Percentiles rank a stretch among this genome's conserved stretches.
Conservation (phyloP, 2,888 invertebrate genomes). For the Acrobeloides nanus region DNA sequence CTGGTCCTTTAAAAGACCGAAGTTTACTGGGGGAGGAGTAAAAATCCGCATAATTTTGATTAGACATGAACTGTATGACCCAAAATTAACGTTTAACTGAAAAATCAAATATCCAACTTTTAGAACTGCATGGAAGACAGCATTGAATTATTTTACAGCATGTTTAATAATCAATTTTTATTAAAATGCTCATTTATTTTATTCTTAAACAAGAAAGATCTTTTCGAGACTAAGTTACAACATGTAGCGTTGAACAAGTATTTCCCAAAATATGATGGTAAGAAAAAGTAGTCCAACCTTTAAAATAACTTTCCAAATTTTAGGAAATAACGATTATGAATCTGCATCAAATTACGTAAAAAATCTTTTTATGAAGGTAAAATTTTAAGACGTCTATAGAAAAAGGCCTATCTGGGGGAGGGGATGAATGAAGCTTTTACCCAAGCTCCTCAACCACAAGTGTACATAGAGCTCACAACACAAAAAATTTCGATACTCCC, state of each 20-base stretch:
- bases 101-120: neutral
- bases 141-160: constrained; percentile 20
- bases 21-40: too few relatives aligned
- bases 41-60: too few relatives aligned
- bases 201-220: constrained; percentile 25
- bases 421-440: too few relatives aligned
- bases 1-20: too few relatives aligned
- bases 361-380: constrained; percentile 15
- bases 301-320: constrained; percentile 8
- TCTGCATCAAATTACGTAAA: constrained; percentile 19
- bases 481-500: too few relatives aligned
- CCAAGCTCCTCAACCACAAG: too few relatives aligned
- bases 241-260: constrained; percentile 21
- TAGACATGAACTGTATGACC: too few relatives aligned
- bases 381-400: neutral
- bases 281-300: constrained; percentile 5
- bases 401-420: too few relatives aligned
- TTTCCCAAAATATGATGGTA: constrained; percentile 22
- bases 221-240: constrained; percentile 22
- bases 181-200: constrained; percentile 22
- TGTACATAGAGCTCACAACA: too few relatives aligned
- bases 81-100: too few relatives aligned
- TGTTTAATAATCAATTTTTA: constrained; percentile 23
- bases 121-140: constrained; percentile 24
- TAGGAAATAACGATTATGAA: constrained; percentile 13